Conservation (phyloP, 2,888 invertebrate genomes). For the Theretra japonica region DNA sequence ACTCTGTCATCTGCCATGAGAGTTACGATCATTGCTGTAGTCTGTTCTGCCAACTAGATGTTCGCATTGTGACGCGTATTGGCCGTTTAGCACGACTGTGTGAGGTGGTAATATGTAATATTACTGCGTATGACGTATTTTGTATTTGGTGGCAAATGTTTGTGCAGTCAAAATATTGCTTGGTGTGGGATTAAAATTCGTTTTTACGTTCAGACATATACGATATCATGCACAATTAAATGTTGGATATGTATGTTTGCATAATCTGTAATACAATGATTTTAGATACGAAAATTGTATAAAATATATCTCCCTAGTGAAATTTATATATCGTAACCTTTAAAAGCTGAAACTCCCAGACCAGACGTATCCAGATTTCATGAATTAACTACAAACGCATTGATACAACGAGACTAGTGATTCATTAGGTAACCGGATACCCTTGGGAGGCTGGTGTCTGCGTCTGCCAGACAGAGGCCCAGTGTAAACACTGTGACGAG, state of each 20-base stretch:
- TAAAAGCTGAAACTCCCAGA: neutral
- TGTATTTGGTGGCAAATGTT: too few relatives aligned
- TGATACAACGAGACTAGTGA: neutral
- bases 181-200: too few relatives aligned
- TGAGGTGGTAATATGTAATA: neutral
- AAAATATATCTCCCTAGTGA: too few relatives aligned
- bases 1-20: neutral
- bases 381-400: neutral
- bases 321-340: neutral
- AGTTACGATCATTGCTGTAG: slow-evolving; percentile 12
- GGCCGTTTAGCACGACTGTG: neutral
- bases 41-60: neutral
- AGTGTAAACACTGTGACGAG: neutral
- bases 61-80: neutral
- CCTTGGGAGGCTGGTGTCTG: neutral
- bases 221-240: too few relatives aligned
- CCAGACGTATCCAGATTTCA: neutral
- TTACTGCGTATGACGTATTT: too few relatives aligned
- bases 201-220: too few relatives aligned
- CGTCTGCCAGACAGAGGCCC: neutral
- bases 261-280: too few relatives aligned
- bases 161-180: too few relatives aligned
- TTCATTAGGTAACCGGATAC: slow-evolving; percentile 3
- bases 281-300: too few relatives aligned
- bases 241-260: too few relatives aligned